Percentiles rank a stretch among this genome's conserved stretches.
Evolutionary conservation across 2,888 invertebrate genomes (phyloP).

Genomic region (Tridacna crocea): DNA sequence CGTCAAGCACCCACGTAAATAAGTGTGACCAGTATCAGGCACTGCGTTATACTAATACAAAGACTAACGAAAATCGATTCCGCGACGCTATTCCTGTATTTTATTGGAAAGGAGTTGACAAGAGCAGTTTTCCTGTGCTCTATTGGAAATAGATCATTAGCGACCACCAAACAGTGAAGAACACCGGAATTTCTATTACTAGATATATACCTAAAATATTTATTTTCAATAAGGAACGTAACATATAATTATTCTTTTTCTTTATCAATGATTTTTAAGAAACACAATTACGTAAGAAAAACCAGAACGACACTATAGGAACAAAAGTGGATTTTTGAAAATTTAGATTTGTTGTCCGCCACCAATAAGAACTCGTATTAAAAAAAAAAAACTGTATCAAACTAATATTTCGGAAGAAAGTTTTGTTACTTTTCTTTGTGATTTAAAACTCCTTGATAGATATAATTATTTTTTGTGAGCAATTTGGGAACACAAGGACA

Average conservation of each 20-base stretch:
- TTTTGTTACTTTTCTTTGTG: neutral
- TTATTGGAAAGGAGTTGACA: neutral
- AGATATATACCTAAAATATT: neutral
- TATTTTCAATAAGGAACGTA: too few relatives aligned
- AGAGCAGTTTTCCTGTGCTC: neutral
- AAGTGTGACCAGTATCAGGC: neutral
- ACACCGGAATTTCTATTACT: neutral
- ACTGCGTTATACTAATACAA: neutral
- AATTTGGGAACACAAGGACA: neutral
- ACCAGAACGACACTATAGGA: neutral
- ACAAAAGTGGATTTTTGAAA: neutral
- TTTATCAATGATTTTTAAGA: too few relatives aligned
- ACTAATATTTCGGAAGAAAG: neutral
- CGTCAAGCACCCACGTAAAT: conserved; percentile 4
- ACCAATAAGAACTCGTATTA: neutral
- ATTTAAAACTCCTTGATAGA: neutral
- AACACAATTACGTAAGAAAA: too few relatives aligned
- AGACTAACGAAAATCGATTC: conserved; percentile 4
- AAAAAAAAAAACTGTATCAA: neutral
- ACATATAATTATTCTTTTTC: too few relatives aligned
- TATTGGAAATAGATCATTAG: neutral
- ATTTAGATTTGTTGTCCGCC: too few relatives aligned
- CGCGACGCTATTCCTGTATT: neutral
- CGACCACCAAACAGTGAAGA: neutral
- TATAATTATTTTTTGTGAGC: neutral